Conservation (phyloP, 92 coral and sea anemone genomes). For the Porites divaricata region DNA sequence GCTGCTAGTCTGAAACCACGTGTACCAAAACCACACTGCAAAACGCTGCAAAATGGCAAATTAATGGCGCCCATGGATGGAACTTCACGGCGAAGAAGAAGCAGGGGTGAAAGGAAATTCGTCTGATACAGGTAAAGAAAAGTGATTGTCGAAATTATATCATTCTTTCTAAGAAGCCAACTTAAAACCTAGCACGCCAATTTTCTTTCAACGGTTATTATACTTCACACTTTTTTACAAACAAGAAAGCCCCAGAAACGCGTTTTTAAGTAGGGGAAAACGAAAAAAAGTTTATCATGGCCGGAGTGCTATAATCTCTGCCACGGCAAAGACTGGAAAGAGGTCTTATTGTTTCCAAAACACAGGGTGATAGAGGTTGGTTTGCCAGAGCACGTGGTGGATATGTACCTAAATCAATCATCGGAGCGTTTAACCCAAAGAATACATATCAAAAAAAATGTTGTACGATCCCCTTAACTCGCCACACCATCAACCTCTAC, state of each 20-base stretch:
- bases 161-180: background rate
- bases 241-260: conserved; percentile 33
- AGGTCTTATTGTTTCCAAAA: conserved; percentile 18
- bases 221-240: background rate
- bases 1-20: no score
- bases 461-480: conserved; percentile 27
- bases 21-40: no score
- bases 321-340: conserved; percentile 42
- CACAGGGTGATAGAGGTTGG: conserved; percentile 44
- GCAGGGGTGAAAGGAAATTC: no score
- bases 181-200: background rate
- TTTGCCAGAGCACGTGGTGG: conserved; percentile 19
- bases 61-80: no score
- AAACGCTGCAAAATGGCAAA: no score
- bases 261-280: conserved; percentile 36
- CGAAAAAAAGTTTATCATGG: conserved; percentile 42
- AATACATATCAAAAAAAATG: conserved; percentile 36
- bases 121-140: no score
- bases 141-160: no score
- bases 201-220: background rate
- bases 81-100: no score
- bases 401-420: conserved; percentile 38
- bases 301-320: conserved; percentile 55
- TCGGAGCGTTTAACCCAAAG: conserved; percentile 38
- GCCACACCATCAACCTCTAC: conserved; percentile 36